These are phyloP conservation scores for Bungarus multicinctus DNA, from an alignment of 2,113 vertebrate genomes.

Conservation along the genomic window DNA sequence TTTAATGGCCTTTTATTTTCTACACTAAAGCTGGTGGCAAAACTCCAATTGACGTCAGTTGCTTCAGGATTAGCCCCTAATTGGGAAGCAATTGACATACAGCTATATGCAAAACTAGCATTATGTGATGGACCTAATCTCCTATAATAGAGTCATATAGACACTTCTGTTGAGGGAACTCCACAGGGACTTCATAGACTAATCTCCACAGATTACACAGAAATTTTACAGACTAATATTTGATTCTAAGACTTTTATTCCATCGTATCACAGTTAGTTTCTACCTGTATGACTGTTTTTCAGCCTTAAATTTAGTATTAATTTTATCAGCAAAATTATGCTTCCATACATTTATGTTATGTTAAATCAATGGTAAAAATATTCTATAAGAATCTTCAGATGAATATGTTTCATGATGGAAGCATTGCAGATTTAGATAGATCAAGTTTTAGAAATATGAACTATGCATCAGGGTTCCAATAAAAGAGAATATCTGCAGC, in stretches of 20 bases:
- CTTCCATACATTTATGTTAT: background rate
- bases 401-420: background rate
- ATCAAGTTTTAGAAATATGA: background rate
- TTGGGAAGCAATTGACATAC: constrained; percentile 28
- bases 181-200: background rate
- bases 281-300: background rate
- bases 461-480: background rate
- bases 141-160: background rate
- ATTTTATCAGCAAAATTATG: background rate
- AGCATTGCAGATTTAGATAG: background rate
- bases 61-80: constrained; percentile 49
- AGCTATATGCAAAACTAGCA: background rate
- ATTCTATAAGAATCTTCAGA: background rate
- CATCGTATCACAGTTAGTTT: background rate
- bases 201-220: background rate
- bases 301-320: background rate
- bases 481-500: background rate
- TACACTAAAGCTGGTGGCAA: constrained; percentile 5
- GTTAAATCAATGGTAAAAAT: background rate
- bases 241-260: background rate
- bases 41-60: constrained; percentile 56
- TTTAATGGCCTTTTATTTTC: constrained; percentile 56
- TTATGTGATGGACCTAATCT: constrained; percentile 22
- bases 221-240: background rate
- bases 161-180: background rate